These are phyloP conservation scores for Ptilodon capucinus DNA, from an alignment of 2,888 invertebrate species.

Conservation along the genomic window DNA sequence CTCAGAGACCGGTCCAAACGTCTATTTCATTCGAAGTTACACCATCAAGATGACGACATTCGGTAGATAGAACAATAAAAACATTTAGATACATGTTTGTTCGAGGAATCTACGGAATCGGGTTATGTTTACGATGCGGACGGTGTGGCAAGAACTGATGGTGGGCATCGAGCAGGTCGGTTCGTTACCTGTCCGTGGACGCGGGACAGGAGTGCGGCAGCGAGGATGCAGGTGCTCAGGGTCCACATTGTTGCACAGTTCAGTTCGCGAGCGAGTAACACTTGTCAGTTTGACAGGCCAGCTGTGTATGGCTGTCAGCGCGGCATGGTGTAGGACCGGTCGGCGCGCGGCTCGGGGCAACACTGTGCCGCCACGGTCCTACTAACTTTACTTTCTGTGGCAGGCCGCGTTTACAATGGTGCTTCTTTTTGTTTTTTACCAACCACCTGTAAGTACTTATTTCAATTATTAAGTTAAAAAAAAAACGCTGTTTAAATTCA, in stretches of 20 bases:
- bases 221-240: slow-evolving; percentile 52
- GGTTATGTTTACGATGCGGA: slow-evolving; percentile 6
- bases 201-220: slow-evolving; percentile 54
- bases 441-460: no score
- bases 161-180: not conserved
- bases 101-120: not conserved
- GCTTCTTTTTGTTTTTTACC: not conserved
- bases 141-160: slow-evolving; percentile 6
- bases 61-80: not conserved
- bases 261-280: slow-evolving; percentile 35
- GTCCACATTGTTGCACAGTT: slow-evolving; percentile 61
- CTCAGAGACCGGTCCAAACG: not conserved
- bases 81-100: not conserved
- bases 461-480: no score
- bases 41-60: not conserved
- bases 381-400: slow-evolving; percentile 76
- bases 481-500: no score
- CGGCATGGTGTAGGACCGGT: slow-evolving; percentile 68
- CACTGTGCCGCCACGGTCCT: slow-evolving; percentile 59
- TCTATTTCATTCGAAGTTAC: not conserved
- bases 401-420: slow-evolving; percentile 60
- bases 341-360: slow-evolving; percentile 63
- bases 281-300: slow-evolving; percentile 48
- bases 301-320: slow-evolving; percentile 48
- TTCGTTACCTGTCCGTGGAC: slow-evolving; percentile 62